A percentile compares a stretch with the other conserved stretches of the same genome.
phyloP scores from a whole-genome alignment of 2,113 vertebrate genomes.

The Charina bottae region DNA sequence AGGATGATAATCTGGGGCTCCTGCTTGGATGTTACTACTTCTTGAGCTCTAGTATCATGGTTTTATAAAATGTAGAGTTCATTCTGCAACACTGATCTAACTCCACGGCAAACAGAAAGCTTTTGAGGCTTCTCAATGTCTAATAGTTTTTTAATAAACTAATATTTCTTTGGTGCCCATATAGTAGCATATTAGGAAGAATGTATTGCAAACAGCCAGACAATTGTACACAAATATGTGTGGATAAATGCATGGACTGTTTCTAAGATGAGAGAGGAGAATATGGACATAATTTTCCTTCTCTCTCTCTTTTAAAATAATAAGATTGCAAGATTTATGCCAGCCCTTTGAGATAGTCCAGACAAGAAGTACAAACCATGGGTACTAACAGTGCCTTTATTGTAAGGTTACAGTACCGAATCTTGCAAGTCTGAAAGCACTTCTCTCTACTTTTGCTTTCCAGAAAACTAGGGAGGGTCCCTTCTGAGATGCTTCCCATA shows the following conservation, averaged over 20 bases:
- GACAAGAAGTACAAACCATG: neutral
- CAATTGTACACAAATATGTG: neutral
- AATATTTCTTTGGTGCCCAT: neutral
- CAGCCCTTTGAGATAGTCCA: neutral
- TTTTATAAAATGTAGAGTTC: neutral
- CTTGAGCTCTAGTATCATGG: neutral
- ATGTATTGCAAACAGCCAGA: neutral
- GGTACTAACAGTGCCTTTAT: no score
- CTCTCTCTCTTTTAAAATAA: neutral
- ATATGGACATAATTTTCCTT: neutral
- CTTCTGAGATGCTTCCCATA: neutral
- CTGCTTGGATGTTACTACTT: neutral
- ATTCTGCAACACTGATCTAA: neutral
- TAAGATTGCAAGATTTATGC: neutral
- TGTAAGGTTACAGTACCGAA: neutral
- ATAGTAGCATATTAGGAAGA: neutral
- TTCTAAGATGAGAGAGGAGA: neutral
- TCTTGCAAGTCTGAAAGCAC: neutral
- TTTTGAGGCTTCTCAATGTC: neutral
- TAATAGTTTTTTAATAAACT: neutral
- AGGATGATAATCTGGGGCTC: neutral
- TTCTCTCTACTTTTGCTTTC: neutral
- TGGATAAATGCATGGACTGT: neutral
- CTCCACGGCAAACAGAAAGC: neutral
- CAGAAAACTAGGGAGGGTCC: neutral